These are phyloP conservation scores for Pholis gunnellus DNA, from an alignment of 2,113 vertebrate species.

Conservation along the genomic window DNA sequence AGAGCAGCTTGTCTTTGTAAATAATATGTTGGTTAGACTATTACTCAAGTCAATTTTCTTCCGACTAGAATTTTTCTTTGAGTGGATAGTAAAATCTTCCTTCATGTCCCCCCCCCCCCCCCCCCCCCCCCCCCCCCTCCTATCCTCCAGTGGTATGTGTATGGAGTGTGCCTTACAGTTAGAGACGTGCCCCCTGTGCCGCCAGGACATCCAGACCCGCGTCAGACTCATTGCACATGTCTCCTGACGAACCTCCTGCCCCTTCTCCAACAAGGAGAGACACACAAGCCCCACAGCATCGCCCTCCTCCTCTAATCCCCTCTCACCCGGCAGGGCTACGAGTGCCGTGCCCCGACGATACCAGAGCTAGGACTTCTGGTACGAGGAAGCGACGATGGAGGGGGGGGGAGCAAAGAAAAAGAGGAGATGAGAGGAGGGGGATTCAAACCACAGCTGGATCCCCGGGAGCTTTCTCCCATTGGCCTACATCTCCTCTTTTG, in stretches of 20 bases:
- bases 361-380: conserved; percentile 43
- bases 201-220: conserved; percentile 97
- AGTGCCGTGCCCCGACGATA: conserved; percentile 44
- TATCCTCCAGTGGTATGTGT: conserved; percentile 91
- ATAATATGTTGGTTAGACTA: neutral
- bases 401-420: conserved; percentile 22
- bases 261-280: conserved; percentile 57
- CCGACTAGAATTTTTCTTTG: neutral
- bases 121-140: conserved; percentile 1
- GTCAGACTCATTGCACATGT: conserved; percentile 98
- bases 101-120: neutral
- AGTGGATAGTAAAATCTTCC: neutral
- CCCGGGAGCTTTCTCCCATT: conserved; percentile 40
- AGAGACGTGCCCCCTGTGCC: conserved; percentile 98
- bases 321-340: conserved; percentile 54
- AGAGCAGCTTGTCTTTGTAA: neutral
- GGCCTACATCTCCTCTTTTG: conserved; percentile 56
- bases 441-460: conserved; percentile 33
- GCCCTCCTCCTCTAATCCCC: conserved; percentile 53
- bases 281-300: conserved; percentile 55
- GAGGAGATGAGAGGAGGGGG: conserved; percentile 47
- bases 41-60: neutral
- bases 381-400: conserved; percentile 29
- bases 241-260: conserved; percentile 90
- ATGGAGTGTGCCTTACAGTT: conserved; percentile 99